These are phyloP conservation scores for Diorhabda elongata DNA, from an alignment of 1,140 invertebrate genomes.

Conservation along the genomic window DNA sequence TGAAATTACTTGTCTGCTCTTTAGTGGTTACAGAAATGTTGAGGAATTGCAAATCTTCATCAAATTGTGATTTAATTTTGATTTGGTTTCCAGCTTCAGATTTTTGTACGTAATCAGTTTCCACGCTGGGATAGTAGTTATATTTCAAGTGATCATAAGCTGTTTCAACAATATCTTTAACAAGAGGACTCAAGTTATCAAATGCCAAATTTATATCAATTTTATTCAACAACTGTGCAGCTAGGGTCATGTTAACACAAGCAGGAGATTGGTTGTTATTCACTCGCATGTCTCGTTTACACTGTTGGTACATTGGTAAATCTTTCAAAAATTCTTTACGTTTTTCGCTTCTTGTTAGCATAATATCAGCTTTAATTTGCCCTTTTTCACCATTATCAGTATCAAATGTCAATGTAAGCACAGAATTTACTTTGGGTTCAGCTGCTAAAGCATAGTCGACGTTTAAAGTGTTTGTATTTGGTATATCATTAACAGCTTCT, in stretches of 20 bases:
- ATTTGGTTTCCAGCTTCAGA: background rate
- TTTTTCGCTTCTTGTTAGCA: slow-evolving; percentile 50
- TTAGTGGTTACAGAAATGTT: background rate
- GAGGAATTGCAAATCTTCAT: background rate
- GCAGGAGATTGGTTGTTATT: slow-evolving; percentile 52
- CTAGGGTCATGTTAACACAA: slow-evolving; percentile 53
- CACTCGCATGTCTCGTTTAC: slow-evolving; percentile 50
- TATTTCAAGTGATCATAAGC: slow-evolving; percentile 16
- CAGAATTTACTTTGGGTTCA: slow-evolving; percentile 48
- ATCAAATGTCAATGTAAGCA: slow-evolving; percentile 52
- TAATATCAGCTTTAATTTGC: slow-evolving; percentile 47
- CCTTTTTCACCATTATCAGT: slow-evolving; percentile 33
- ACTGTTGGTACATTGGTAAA: slow-evolving; percentile 46
- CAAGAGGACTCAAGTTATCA: slow-evolving; percentile 40
- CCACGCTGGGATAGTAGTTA: slow-evolving; percentile 23
- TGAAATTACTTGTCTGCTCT: background rate
- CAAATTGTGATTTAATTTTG: background rate
- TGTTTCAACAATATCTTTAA: slow-evolving; percentile 10
- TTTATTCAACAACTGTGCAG: slow-evolving; percentile 50
- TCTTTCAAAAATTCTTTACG: slow-evolving; percentile 49
- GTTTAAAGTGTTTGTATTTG: slow-evolving; percentile 50
- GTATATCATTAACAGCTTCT: slow-evolving; percentile 44
- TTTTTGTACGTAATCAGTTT: slow-evolving; percentile 11
- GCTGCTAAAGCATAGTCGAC: slow-evolving; percentile 51
- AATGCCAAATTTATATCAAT: slow-evolving; percentile 48